Conservation (phyloP, 2,797 vertebrate genomes). For the Thripadectes ignobilis region DNA sequence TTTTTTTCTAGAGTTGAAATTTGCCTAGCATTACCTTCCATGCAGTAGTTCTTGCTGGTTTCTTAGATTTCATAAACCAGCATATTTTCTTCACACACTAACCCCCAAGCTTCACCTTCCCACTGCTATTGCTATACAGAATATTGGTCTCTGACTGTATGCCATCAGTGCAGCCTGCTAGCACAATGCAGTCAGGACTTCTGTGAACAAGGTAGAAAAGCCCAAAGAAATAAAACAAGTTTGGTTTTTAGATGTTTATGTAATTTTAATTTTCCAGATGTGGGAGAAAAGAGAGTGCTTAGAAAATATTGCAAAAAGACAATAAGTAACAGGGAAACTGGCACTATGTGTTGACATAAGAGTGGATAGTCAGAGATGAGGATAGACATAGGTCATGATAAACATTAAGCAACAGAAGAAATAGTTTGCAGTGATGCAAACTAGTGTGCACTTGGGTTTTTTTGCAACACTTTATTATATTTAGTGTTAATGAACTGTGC, state of each 20-base stretch:
- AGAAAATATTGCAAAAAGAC: not conserved
- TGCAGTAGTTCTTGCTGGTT: not conserved
- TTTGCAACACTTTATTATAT: not conserved
- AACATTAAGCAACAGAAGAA: not conserved
- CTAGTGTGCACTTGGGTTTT: not conserved
- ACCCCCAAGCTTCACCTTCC: not conserved
- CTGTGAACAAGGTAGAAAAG: not conserved
- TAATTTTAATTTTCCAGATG: not conserved
- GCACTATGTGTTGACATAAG: not conserved
- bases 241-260: not conserved
- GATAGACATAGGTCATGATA: not conserved
- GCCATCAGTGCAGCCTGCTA: not conserved
- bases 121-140: not conserved
- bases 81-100: not conserved
- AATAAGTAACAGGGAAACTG: not conserved
- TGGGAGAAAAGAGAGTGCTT: not conserved
- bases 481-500: not conserved
- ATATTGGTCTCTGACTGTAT: not conserved
- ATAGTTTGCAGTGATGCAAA: not conserved
- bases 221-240: not conserved
- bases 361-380: not conserved
- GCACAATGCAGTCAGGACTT: not conserved
- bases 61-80: not conserved
- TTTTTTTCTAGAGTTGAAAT: not conserved
- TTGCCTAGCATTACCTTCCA: not conserved